Base-by-base conservation (phyloP, 2,888 invertebrate genomes). In the Hypercompe scribonia region DNA sequence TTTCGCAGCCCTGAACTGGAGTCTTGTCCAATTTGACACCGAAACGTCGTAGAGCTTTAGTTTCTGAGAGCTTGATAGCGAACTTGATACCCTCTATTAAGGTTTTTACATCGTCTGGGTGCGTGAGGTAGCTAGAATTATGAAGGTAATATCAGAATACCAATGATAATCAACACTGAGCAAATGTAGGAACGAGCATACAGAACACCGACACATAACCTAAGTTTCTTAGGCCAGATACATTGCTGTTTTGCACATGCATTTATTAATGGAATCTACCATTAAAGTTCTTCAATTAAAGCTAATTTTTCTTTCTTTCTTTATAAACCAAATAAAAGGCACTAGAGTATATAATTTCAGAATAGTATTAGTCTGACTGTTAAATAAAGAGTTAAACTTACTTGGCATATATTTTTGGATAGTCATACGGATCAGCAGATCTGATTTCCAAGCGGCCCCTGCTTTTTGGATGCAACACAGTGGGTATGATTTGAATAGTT, bases 331-430 rank as follows among this genome's bases (percentile, higher is more conserved):
- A 42, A 18, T 5, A 42, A 42, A 3, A 42, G 18, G 13, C 42
- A 18, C 3, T 42, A 42, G 4, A 42, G 42, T 13, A 42, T 13
- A 13, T 39, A 13, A n/a, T n/a, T n/a, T n/a, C n/a, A n/a, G n/a
- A n/a, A n/a, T n/a, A n/a, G n/a, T n/a, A n/a, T n/a, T n/a, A n/a
- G n/a, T n/a, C n/a, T n/a, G 21, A 5, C 46, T 21, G 5, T 46
- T 18, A 5, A 11, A 46, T 18, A 15, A 42, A 36, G 39, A 28
- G 33, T n/a, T 2, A 0, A 34, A 96, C 94, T 88, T 96, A 98
- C 94, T 98, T 98, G 46, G 98, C 98, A 87, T 97, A 97, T 73
- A 99, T 98, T 84, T 97, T 96, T 0, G 99, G 99, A 81, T 97
- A 97, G 2, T 97, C 97, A 67, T 97, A 94, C 0, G 99, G 99